These are phyloP conservation scores for Eriosoma lanigerum DNA, from an alignment of 1,140 invertebrate genomes.

Conservation along the genomic window DNA sequence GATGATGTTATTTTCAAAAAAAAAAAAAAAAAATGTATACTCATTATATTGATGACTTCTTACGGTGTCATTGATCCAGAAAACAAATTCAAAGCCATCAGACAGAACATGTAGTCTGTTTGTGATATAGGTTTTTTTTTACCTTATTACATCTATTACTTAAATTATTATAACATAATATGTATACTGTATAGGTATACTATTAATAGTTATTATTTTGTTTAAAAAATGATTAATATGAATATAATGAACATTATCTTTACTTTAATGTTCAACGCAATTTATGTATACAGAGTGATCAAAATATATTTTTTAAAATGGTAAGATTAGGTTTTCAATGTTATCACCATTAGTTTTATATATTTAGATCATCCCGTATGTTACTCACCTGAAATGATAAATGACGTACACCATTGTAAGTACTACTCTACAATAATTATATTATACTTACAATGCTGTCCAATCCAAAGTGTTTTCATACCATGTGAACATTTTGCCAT, in stretches of 20 bases:
- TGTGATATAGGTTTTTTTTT: background rate
- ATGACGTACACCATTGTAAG: background rate
- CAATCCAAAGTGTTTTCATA: background rate
- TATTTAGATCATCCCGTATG: no score
- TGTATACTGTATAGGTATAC: no score
- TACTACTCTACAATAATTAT: background rate
- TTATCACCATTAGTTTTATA: no score
- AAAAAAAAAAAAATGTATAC: background rate
- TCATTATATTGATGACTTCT: background rate
- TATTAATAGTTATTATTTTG: no score
- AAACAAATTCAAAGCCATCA: background rate
- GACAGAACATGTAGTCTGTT: background rate
- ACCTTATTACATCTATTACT: no score
- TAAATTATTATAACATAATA: no score
- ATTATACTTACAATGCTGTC: background rate
- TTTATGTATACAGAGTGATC: no score
- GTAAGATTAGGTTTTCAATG: no score
- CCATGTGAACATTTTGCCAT: conserved; percentile 1
- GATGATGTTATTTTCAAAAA: background rate
- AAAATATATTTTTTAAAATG: no score
- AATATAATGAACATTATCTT: no score
- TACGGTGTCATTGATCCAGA: conserved; percentile 14
- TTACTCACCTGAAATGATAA: background rate
- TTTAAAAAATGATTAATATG: no score
- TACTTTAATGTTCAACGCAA: background rate